Evolutionary conservation across 2,113 vertebrate species (phyloP), one percentile per base, ranked within the genome.

Genomic region (Catharus minimus): DNA sequence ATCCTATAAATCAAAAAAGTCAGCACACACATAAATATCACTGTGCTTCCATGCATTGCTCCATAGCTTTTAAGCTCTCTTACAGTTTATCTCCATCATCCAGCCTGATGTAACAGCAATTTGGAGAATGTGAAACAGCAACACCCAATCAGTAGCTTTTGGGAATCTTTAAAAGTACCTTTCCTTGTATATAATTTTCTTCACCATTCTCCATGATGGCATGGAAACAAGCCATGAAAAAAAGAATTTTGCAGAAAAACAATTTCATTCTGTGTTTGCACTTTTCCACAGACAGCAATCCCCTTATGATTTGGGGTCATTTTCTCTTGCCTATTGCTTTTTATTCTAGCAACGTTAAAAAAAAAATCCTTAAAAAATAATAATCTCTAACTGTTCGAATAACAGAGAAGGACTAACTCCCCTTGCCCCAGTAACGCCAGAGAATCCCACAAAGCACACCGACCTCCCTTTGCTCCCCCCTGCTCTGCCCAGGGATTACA

Each of bases 361-460:
- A 88, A 81, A 81, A 78, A 26, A 66, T 32, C 28, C 67, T 80
- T 69, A 58, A 77, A 82, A 93, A 88, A 87, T 69, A 39, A 79
- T 32, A 15, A 1, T 78, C 53, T 44, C 61, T 86, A 43, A 5
- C 62, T 89, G 71, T 82, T 92, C 81, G 89, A 92, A 89, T 86
- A 93, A 82, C 50, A 86, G 90, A 80, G 56, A 62, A 75, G 43
- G 77, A 87, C 83, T 75, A 82, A 73, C 24, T 93, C 62, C 74
- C 49, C 46, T 77, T 82, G 83, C 88, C 80, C 71, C 64, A 67
- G 67, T 87, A 94, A 93, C 80, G 86, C 81, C 71, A 85, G n/a
- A 84, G 95, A 94, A 92, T 87, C 74, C 91, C 77, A 89, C 84
- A 93, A 82, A 92, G 85, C 89, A 82, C 67, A 74, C 56, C 89